Conservation (phyloP, 2,888 invertebrate species). For the Drosophila picticornis region DNA sequence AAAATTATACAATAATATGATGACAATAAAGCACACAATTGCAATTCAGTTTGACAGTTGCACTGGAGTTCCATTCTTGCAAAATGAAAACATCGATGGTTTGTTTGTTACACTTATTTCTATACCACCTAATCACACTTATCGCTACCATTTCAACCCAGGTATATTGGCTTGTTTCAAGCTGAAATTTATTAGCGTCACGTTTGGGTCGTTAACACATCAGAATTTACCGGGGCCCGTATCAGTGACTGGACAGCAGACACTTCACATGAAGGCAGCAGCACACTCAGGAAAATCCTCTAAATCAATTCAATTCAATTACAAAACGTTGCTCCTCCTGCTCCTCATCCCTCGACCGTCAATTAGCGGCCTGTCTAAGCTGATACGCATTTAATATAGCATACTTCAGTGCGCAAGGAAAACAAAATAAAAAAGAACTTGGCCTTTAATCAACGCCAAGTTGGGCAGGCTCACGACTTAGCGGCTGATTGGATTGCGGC, state of each 20-base stretch:
- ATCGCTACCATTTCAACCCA: neutral
- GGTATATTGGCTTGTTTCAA: conserved; percentile 3
- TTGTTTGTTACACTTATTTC: neutral
- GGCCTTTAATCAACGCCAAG: conserved; percentile 69
- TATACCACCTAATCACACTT: neutral
- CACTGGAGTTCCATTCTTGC: conserved; percentile 1
- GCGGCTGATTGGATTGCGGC: conserved; percentile 74
- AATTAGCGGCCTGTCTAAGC: conserved; percentile 61
- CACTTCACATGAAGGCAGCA: conserved; percentile 25
- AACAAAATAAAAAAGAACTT: conserved; percentile 32
- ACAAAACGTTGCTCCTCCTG: conserved; percentile 41
- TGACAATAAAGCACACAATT: conserved; percentile 52
- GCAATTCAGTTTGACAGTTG: conserved; percentile 54
- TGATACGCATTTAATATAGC: conserved; percentile 55
- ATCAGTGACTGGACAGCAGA: neutral
- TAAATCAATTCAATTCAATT: conserved; percentile 78
- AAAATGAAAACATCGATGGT: neutral
- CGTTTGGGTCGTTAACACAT: conserved; percentile 53
- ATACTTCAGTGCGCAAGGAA: conserved; percentile 43
- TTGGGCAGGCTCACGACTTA: conserved; percentile 57
- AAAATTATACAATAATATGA: conserved; percentile 42
- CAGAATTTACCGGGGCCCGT: conserved; percentile 5
- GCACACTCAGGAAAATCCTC: conserved; percentile 55
- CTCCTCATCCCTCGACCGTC: conserved; percentile 13
- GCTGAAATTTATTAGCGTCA: conserved; percentile 63